Conservation (phyloP, 2,888 invertebrate genomes). For the Chrysodeixis includens region DNA sequence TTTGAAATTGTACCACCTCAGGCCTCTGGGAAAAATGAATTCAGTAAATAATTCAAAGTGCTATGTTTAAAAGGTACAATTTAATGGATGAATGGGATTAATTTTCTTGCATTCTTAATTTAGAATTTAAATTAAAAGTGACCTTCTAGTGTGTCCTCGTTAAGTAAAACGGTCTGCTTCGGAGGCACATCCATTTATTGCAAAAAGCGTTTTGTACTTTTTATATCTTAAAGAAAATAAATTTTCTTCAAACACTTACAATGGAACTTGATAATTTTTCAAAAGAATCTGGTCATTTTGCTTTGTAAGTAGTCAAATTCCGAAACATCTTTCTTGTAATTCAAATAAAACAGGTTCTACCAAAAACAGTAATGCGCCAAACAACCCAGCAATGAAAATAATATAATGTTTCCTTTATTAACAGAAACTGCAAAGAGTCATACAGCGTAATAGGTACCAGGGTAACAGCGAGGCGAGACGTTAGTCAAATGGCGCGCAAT, state of each 20-base stretch:
- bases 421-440: conserved; percentile 23
- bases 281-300: no score
- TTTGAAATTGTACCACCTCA: no score
- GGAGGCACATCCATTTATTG: not conserved
- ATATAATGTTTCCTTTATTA: conserved; percentile 7
- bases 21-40: no score
- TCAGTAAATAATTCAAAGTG: no score
- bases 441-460: conserved; percentile 47
- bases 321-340: no score
- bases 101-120: not conserved
- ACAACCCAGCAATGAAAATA: conserved; percentile 2
- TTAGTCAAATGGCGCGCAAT: conserved; percentile 75
- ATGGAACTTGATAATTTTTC: no score
- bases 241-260: no score
- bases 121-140: no score
- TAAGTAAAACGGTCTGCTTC: not conserved
- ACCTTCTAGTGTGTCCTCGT: no score
- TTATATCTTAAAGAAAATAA: not conserved
- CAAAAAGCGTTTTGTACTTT: not conserved
- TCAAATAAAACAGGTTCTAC: no score
- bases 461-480: conserved; percentile 45
- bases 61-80: no score
- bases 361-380: not conserved
- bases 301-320: no score
- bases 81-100: not conserved